phyloP scores from a whole-genome alignment of 2,113 vertebrate species.

The Chaetodon trifascialis region DNA sequence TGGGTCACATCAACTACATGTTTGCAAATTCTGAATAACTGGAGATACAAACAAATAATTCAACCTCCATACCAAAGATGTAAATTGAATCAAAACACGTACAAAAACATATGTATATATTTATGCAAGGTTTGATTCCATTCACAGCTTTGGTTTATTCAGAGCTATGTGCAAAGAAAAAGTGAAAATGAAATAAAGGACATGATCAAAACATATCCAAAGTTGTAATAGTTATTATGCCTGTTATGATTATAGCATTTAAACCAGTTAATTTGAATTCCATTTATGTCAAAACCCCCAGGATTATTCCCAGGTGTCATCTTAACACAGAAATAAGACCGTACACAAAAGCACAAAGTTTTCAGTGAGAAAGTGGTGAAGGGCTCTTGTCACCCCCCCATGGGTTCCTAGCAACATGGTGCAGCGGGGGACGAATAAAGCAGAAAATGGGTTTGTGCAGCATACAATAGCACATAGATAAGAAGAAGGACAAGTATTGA shows the following conservation, averaged over 20 bases:
- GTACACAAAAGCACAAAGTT: constrained; percentile 70
- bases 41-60: neutral
- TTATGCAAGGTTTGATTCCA: too few species aligned
- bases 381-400: constrained; percentile 51
- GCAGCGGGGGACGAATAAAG: constrained; percentile 78
- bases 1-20: constrained; percentile 38
- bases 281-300: constrained; percentile 57
- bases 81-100: too few species aligned
- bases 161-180: constrained; percentile 12
- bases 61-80: neutral
- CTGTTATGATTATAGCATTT: constrained; percentile 67
- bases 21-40: constrained; percentile 1
- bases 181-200: constrained; percentile 39
- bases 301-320: constrained; percentile 77
- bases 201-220: constrained; percentile 58
- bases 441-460: constrained; percentile 81
- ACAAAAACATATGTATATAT: too few species aligned
- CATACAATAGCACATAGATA: constrained; percentile 78
- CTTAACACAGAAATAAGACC: constrained; percentile 73
- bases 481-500: constrained; percentile 77
- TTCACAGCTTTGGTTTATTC: constrained; percentile 32
- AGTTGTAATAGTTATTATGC: constrained; percentile 60
- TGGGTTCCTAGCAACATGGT: constrained; percentile 72
- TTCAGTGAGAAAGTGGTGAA: constrained; percentile 53
- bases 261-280: constrained; percentile 71